Percentiles rank a stretch among this genome's conserved stretches.
Conservation (phyloP, 2,797 vertebrate genomes). For the Lagodon rhomboides region DNA sequence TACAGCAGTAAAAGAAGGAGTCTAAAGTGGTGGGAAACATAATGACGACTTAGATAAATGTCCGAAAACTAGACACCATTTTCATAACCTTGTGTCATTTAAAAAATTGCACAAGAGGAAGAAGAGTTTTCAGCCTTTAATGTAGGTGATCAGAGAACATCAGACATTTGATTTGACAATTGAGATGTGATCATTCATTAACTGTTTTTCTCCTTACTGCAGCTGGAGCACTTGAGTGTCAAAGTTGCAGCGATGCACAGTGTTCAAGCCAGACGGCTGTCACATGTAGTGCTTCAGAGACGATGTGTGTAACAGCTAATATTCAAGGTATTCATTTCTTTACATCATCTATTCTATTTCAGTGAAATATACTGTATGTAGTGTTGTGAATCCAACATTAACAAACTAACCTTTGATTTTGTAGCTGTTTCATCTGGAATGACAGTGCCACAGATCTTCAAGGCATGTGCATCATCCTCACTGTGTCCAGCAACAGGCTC, state of each 20-base stretch:
- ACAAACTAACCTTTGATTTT: neutral
- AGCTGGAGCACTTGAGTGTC: neutral
- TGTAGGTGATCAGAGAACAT: neutral
- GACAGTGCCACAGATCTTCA: neutral
- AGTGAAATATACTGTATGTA: no score
- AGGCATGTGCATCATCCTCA: constrained; percentile 17
- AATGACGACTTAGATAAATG: no score
- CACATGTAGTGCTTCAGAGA: no score
- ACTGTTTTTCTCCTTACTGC: neutral
- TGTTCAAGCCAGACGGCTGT: no score
- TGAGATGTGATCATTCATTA: neutral
- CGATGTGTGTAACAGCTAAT: no score
- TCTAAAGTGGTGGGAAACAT: no score
- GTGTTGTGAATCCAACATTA: neutral
- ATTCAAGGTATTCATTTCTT: no score
- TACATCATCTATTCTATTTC: no score
- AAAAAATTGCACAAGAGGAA: neutral
- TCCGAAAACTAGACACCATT: no score
- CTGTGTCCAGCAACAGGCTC: neutral
- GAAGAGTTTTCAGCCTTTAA: neutral
- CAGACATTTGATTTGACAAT: neutral
- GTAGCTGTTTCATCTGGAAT: neutral
- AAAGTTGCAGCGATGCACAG: neutral
- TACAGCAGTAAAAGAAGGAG: no score
- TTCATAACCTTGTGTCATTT: neutral